Evolutionary conservation across 2,888 invertebrate species (phyloP), one percentile per base, ranked within the genome.

Genomic region (Slavum lentiscoides): DNA sequence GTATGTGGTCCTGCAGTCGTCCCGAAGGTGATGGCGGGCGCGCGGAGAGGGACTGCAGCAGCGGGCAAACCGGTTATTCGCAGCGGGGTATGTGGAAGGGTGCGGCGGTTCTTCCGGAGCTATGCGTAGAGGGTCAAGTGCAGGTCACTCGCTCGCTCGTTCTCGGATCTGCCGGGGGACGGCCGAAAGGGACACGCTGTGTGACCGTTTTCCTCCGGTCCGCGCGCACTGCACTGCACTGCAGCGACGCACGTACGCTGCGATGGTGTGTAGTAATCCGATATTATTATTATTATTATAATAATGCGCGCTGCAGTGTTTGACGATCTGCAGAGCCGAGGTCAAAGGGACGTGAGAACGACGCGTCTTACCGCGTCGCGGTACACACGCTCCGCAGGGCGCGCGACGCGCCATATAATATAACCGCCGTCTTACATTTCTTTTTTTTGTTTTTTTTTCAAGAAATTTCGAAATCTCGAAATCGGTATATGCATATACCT

Each of bases 211-310:
- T 77, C 62, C 55, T 76, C 62, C n/a, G 17, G 59, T 72, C 49
- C 19, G n/a, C 19, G 15, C 7, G 67, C n/a, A 37, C 17, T 64
- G 49, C 69, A 69, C n/a, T n/a, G n/a, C n/a, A 62, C 77, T n/a
- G 1, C 17, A 3, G 9, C 4, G 53, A 2, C 19, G 11, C 11
- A 13, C 9, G 61, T 23, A 13, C 19, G 37, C 64, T 30, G 70
- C 80, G 72, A 72, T 4, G 4, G 30, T 30, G 64, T 59, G 75
- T 80, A 80, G 75, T 80, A 80, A 80, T 80, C 80, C 64, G 72
- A 80, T 80, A 80, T 58, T 19, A 1, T 30, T 3, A 13, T 59
- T 69, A 53, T 30, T 49, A 49, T 74, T 15, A 64, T 64, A 30
- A 30, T 30, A 30, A 30, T 30, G 4, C 30, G 30, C 30, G 30